Base-by-base conservation (phyloP, 2,113 vertebrate genomes). In the Rhinoderma darwinii region DNA sequence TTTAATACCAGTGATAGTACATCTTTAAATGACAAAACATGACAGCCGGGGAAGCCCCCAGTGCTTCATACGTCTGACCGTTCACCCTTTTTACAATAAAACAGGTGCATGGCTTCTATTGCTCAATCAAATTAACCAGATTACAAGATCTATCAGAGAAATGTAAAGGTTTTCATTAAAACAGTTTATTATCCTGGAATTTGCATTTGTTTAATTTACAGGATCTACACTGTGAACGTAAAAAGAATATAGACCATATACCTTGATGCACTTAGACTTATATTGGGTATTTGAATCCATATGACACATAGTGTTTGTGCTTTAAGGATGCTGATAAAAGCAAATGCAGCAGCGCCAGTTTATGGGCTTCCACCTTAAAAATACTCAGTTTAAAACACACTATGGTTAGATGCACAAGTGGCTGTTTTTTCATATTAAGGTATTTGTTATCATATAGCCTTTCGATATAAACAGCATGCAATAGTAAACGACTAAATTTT, bases 11-110 rank as follows among this genome's bases (percentile, higher is more conserved):
- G 22, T 44, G 56, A 44, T 82, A 30, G 59, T 82, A 41, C 56
- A 39, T 82, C 79, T 82, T 66, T 86, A 66, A 79, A 66, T 50
- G 61, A 70, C n/a, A 87, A 59, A 59, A 25, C n/a, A 39, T 56
- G 78, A 74, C 15, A 59, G 37, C 17, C n/a, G 39, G 54, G 50
- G n/a, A 82, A 87, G 47, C 47, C 56, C 76, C 37, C 39, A 74
- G 30, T 74, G 66, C 66, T 73, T n/a, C 25, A 4, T 68, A 51
- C 56, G 8, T 41, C 22, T 59, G 78, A 68, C 78, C 74, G 25
- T 2, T 12, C 50, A 37, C 51, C 18, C 11, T 59, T 50, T 43
- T 18, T 75, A 75, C 35, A 75, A 72, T 72, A 8, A n/a, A 47
- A 74, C 56, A 85, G 73, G 41, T 76, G 59, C 30, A 14, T 50